phyloP scores from a whole-genome alignment of 2,113 vertebrate species.

The Gila orcuttii region DNA sequence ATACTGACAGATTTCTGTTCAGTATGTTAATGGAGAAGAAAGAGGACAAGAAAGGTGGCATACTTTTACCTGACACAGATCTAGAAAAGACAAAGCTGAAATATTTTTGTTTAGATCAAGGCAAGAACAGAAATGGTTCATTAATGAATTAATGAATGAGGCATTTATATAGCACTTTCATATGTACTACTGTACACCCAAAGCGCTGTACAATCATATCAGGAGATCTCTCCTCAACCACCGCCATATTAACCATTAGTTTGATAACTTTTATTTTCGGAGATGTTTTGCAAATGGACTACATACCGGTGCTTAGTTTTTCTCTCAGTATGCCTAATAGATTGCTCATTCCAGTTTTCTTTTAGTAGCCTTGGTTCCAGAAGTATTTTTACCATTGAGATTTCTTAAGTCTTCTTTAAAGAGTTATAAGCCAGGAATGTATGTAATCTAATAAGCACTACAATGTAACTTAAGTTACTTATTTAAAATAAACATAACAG shows the following conservation, averaged over 20 bases:
- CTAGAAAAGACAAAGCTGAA: neutral
- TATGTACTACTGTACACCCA: too few species aligned
- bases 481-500: too few species aligned
- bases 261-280: conserved; percentile 13
- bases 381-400: neutral
- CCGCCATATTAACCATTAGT: too few species aligned
- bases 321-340: neutral
- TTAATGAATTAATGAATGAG: neutral
- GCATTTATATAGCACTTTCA: too few species aligned
- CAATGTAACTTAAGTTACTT: too few species aligned
- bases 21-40: conserved; percentile 33
- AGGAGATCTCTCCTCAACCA: too few species aligned
- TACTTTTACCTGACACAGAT: neutral
- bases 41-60: neutral
- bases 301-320: neutral
- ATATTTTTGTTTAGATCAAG: conserved; percentile 18
- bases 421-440: neutral
- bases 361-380: neutral
- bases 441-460: too few species aligned
- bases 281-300: neutral
- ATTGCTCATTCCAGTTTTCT: neutral
- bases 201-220: too few species aligned
- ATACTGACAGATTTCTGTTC: conserved; percentile 32
- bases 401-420: neutral
- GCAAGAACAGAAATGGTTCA: neutral